A percentile compares a stretch with the other conserved stretches of the same genome.
Evolutionary conservation across 2,888 invertebrate genomes (phyloP).

Genomic region (Lepidocyrtoides sp.): DNA sequence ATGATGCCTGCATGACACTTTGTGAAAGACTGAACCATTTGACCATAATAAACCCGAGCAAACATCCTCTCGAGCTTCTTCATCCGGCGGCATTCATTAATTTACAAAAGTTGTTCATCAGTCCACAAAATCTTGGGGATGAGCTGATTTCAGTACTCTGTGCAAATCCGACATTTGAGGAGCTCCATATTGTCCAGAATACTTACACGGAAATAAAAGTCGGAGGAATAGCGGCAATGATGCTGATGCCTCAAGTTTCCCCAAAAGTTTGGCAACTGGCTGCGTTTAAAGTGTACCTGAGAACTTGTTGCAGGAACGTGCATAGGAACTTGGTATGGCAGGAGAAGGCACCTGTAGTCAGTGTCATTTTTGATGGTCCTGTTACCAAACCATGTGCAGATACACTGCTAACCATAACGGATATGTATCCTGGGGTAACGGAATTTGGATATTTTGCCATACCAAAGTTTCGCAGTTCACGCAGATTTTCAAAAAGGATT

Average conservation of each 20-base stretch:
- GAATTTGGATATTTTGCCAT: conserved; percentile 91
- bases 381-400: conserved; percentile 88
- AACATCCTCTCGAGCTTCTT: conserved; percentile 90
- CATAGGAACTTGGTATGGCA: conserved; percentile 90
- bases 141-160: conserved; percentile 91
- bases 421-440: conserved; percentile 89
- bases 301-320: conserved; percentile 73
- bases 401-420: conserved; percentile 88
- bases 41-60: conserved; percentile 92
- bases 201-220: conserved; percentile 86
- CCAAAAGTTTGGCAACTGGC: conserved; percentile 84
- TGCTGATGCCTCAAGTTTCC: conserved; percentile 89
- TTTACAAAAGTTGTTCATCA: conserved; percentile 87
- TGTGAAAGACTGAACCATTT: conserved; percentile 89
- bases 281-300: conserved; percentile 81
- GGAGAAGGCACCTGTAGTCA: conserved; percentile 90
- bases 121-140: conserved; percentile 92
- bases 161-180: conserved; percentile 89
- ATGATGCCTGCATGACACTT: conserved; percentile 91
- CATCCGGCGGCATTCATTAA: conserved; percentile 93
- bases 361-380: conserved; percentile 90
- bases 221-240: conserved; percentile 87
- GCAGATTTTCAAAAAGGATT: conserved; percentile 90
- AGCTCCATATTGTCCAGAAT: conserved; percentile 92
- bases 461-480: conserved; percentile 90